phyloP scores from a whole-genome alignment of 2,888 invertebrate species.

The Criorhina ranunculi region DNA sequence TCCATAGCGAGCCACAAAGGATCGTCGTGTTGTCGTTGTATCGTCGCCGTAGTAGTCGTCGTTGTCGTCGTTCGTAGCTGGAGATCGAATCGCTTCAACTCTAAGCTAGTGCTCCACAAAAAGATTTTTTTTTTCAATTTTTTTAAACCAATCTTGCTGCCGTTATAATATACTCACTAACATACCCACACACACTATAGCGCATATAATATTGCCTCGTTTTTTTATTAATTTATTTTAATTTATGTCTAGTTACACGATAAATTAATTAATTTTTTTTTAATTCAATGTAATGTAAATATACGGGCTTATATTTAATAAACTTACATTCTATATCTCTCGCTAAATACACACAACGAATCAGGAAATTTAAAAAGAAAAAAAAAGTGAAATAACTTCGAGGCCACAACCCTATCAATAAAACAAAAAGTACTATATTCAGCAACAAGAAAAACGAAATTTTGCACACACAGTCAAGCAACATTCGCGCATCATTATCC shows the following conservation, averaged over 20 bases:
- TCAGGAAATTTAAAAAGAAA: slow-evolving; percentile 49
- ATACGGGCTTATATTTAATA: slow-evolving; percentile 55
- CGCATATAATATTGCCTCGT: slow-evolving; percentile 47
- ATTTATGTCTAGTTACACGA: slow-evolving; percentile 67
- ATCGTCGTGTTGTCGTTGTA: slow-evolving; percentile 51
- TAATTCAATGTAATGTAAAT: slow-evolving; percentile 53
- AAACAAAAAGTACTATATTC: slow-evolving; percentile 48
- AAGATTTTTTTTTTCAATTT: slow-evolving; percentile 41
- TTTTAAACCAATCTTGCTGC: slow-evolving; percentile 58
- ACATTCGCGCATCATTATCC: slow-evolving; percentile 11
- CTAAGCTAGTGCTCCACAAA: slow-evolving; percentile 31
- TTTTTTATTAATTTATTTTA: slow-evolving; percentile 66
- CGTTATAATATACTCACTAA: slow-evolving; percentile 45
- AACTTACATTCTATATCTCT: slow-evolving; percentile 49
- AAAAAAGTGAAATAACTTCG: slow-evolving; percentile 63
- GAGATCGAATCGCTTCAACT: slow-evolving; percentile 56
- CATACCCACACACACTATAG: slow-evolving; percentile 9
- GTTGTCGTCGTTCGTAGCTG: slow-evolving; percentile 53
- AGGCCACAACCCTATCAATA: slow-evolving; percentile 65
- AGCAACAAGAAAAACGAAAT: slow-evolving; percentile 34
- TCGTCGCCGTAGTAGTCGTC: slow-evolving; percentile 21
- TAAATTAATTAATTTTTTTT: slow-evolving; percentile 9
- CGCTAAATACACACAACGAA: slow-evolving; percentile 36
- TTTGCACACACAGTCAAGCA: slow-evolving; percentile 23
- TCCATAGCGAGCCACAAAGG: slow-evolving; percentile 73